A percentile compares a stretch with the other conserved stretches of the same genome.
Evolutionary conservation across 2,888 invertebrate genomes (phyloP).

Genomic region (Pterostichus madidus): DNA sequence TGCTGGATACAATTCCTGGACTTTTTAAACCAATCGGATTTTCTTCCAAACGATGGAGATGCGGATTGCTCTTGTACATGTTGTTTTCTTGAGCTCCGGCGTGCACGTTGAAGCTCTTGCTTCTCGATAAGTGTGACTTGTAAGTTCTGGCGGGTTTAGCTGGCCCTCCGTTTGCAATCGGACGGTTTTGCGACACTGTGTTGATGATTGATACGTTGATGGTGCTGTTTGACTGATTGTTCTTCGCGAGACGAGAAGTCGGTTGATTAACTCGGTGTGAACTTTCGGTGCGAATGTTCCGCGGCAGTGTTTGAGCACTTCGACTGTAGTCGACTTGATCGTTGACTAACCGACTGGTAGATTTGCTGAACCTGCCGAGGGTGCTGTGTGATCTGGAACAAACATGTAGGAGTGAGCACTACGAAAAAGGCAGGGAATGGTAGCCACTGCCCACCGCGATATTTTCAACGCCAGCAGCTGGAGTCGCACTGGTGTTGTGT

Average conservation of each 20-base stretch:
- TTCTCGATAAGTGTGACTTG: slow-evolving; percentile 86
- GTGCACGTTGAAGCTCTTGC: slow-evolving; percentile 92
- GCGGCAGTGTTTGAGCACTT: slow-evolving; percentile 88
- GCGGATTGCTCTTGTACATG: slow-evolving; percentile 89
- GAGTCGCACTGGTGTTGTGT: not conserved
- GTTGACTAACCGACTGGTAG: slow-evolving; percentile 84
- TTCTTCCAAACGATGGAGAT: slow-evolving; percentile 85
- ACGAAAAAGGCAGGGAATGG: slow-evolving; percentile 47
- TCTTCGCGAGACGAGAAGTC: slow-evolving; percentile 77
- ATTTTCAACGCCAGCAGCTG: slow-evolving; percentile 17
- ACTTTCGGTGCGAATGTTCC: slow-evolving; percentile 76
- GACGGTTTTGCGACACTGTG: slow-evolving; percentile 75
- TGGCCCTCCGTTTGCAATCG: slow-evolving; percentile 79
- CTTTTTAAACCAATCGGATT: slow-evolving; percentile 88
- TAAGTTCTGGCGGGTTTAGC: slow-evolving; percentile 90
- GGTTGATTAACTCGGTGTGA: slow-evolving; percentile 68
- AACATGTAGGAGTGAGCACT: slow-evolving; percentile 69
- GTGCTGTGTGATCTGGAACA: slow-evolving; percentile 85
- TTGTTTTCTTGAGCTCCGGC: slow-evolving; percentile 76
- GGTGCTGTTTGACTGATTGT: slow-evolving; percentile 81
- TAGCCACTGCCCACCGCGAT: not conserved
- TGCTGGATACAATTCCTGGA: slow-evolving; percentile 91
- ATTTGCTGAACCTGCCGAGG: slow-evolving; percentile 90
- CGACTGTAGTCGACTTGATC: slow-evolving; percentile 80
- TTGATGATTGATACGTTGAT: slow-evolving; percentile 84